These are phyloP conservation scores for Apoderus coryli DNA, from an alignment of 2,888 invertebrate species.

Conservation along the genomic window DNA sequence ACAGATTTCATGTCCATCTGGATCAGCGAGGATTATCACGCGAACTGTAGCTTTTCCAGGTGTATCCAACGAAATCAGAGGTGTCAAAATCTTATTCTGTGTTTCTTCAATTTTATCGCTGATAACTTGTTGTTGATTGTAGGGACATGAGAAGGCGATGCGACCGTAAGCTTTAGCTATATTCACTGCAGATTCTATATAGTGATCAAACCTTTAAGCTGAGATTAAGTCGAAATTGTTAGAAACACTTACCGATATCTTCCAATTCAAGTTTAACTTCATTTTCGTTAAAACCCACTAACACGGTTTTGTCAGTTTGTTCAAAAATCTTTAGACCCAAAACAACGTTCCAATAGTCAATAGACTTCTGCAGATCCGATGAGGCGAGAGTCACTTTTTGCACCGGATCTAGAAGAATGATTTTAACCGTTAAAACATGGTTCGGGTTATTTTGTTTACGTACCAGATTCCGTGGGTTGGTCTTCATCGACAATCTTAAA, in stretches of 20 bases:
- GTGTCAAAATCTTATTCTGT: constrained; percentile 68
- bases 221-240: not conserved
- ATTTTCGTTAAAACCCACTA: constrained; percentile 55
- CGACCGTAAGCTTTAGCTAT: constrained; percentile 87
- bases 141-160: constrained; percentile 86
- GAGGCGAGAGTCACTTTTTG: constrained; percentile 65
- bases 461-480: constrained; percentile 51
- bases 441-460: too few relatives aligned
- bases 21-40: constrained; percentile 93
- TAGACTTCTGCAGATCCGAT: constrained; percentile 58
- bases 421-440: too few relatives aligned
- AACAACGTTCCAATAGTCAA: constrained; percentile 73
- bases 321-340: constrained; percentile 58
- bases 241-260: constrained; percentile 46
- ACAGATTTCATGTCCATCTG: constrained; percentile 95
- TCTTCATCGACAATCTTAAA: constrained; percentile 66
- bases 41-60: constrained; percentile 94
- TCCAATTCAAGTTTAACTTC: constrained; percentile 68
- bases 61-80: constrained; percentile 83
- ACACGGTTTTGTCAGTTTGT: constrained; percentile 42
- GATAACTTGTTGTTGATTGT: constrained; percentile 58
- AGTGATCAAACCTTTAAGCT: not conserved
- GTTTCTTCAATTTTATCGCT: constrained; percentile 56
- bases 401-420: constrained; percentile 57
- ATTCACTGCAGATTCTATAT: constrained; percentile 40